Conservation (phyloP, 2,888 invertebrate genomes). For the Bhutanitis thaidina region DNA sequence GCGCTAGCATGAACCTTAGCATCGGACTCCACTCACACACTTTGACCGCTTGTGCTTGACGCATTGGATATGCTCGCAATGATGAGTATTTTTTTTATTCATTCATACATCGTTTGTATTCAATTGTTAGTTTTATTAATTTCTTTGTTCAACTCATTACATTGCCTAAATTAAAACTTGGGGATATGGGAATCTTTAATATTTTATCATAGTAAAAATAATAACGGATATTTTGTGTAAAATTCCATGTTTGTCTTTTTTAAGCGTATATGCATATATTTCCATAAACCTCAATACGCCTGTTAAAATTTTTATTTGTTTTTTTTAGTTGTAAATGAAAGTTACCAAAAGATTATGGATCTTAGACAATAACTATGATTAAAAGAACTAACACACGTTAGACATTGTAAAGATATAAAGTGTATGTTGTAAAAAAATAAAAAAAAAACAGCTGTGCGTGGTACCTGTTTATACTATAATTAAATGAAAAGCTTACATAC, state of each 20-base stretch:
- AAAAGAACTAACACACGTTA: neutral
- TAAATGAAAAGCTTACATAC: too few species aligned
- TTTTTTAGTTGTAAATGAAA: too few species aligned
- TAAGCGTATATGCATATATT: too few species aligned
- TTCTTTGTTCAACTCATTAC: neutral
- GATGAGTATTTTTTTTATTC: constrained; percentile 74
- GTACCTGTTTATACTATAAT: too few species aligned
- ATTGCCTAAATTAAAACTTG: neutral
- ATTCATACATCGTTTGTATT: constrained; percentile 36
- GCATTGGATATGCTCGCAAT: constrained; percentile 74
- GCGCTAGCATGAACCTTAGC: constrained; percentile 62
- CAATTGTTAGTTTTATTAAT: constrained; percentile 32
- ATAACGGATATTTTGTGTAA: too few species aligned
- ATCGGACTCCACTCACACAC: constrained; percentile 54
- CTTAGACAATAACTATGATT: constrained; percentile 14
- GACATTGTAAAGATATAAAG: neutral
- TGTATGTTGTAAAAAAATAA: neutral
- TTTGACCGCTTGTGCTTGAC: constrained; percentile 66
- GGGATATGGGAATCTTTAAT: too few species aligned
- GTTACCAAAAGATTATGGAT: constrained; percentile 15
- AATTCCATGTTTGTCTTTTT: too few species aligned
- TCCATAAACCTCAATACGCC: neutral
- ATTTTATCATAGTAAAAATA: too few species aligned
- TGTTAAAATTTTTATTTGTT: neutral
- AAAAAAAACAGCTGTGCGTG: neutral